Conservation (phyloP, 2,797 vertebrate genomes). For the Mus caroli region DNA sequence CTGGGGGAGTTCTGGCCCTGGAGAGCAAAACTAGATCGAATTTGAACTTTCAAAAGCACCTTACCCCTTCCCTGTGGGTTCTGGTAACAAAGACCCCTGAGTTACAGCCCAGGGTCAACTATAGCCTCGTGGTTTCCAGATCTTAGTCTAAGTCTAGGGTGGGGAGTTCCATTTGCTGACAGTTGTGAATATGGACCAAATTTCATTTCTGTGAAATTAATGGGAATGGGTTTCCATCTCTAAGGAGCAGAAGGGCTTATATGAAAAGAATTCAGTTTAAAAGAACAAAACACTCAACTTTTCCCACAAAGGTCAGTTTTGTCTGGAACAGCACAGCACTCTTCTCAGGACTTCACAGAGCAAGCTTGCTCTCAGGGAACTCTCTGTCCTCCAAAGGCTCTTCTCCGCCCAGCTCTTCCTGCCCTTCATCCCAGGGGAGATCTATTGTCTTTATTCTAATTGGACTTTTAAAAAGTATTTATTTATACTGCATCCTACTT, state of each 20-base stretch:
- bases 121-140: background rate
- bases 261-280: conserved; percentile 46
- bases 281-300: background rate
- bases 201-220: conserved; percentile 3
- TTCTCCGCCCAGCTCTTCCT: conserved; percentile 67
- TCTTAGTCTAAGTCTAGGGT: background rate
- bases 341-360: conserved; percentile 20
- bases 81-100: conserved; percentile 35
- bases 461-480: conserved; percentile 70
- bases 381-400: conserved; percentile 62
- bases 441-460: conserved; percentile 66
- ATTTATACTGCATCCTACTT: conserved; percentile 62
- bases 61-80: background rate
- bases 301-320: conserved; percentile 67
- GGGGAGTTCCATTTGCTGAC: conserved; percentile 25
- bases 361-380: conserved; percentile 31
- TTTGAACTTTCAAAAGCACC: background rate
- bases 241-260: background rate
- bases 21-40: conserved; percentile 3
- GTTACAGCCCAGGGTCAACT: background rate
- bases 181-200: conserved; percentile 47
- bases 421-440: conserved; percentile 37
- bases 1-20: background rate
- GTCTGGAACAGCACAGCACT: conserved; percentile 59
- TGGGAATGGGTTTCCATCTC: background rate